Evolutionary conservation across 2,797 vertebrate genomes (phyloP), one percentile per base, ranked within the genome.

Genomic region (Poecilia picta): DNA sequence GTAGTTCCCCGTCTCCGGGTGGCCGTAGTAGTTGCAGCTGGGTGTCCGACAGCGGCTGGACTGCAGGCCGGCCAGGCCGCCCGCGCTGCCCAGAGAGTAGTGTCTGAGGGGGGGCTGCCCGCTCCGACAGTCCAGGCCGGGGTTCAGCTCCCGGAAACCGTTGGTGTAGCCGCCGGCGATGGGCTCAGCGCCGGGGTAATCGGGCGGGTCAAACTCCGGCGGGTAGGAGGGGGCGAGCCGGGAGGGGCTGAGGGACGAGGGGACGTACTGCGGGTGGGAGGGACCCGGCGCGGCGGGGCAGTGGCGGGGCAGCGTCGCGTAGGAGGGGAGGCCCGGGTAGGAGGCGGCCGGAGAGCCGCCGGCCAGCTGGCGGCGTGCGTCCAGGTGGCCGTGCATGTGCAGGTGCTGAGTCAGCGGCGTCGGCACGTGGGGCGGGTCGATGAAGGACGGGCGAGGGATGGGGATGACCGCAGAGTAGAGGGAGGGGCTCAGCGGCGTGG

Each of bases 1-100:
- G 94, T 97, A 99, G 94, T 99, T 96, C 87, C 97, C 96, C 0
- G 98, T 99, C 90, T 99, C 98, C 0, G 98, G 97, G 87, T 97
- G 98, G 86, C 98, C 98, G 0, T 98, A 99, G 92, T 96, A 99
- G 92, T 95, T 96, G 95, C 98, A 99, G 95, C 94, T 97, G 28
- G 96, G 96, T 53, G 97, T 98, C 89, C 96, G 96, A 95, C 98
- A 99, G 84, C 96, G 97, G 92, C 94, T 97, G 91, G 98, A 97
- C 93, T 95, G 97, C 85, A 94, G 90, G 86, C 71, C 47, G 13
- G 86, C 81, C 80, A 96, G 81, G 13, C 93, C 95, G 0, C 96
- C 85, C 0, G 82, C 90, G 16, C 92, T 92, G 77, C 92, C 96
- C 74, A 74, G 74, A 0, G 88, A 95, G 82, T 97, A 97, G 53